These are phyloP conservation scores for Carapus acus DNA, from an alignment of 2,797 vertebrate species.

Conservation along the genomic window DNA sequence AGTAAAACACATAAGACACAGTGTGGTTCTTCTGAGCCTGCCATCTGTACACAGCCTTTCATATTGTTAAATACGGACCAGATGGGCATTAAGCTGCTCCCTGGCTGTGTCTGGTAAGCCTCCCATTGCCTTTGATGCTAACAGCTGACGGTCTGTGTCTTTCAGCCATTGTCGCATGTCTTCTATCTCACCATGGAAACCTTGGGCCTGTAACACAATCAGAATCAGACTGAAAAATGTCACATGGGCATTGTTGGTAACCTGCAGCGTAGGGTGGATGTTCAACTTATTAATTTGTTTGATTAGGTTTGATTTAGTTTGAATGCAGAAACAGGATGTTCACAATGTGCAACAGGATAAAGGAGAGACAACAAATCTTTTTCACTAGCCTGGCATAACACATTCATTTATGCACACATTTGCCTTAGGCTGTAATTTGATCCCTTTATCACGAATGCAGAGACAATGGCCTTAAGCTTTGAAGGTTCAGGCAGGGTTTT, in stretches of 20 bases:
- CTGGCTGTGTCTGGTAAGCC: conserved; percentile 97
- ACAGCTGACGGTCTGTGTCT: conserved; percentile 95
- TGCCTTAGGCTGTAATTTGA: too few relatives aligned
- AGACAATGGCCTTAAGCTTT: too few relatives aligned
- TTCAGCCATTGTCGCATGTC: conserved; percentile 98
- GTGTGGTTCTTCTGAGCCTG: conserved; percentile 54
- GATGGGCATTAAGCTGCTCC: conserved; percentile 95
- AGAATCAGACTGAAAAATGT: conserved; percentile 69
- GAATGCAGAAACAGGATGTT: not conserved
- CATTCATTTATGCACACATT: too few relatives aligned
- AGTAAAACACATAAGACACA: conserved; percentile 62
- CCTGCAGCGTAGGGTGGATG: conserved; percentile 32
- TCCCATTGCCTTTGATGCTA: conserved; percentile 95
- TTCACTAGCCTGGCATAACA: too few relatives aligned
- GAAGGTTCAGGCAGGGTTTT: too few relatives aligned
- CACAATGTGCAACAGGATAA: not conserved
- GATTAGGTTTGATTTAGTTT: conserved; percentile 38
- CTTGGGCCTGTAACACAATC: conserved; percentile 87
- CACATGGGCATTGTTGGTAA: conserved; percentile 56
- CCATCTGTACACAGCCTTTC: conserved; percentile 70
- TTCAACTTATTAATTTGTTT: conserved; percentile 48
- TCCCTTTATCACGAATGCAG: too few relatives aligned
- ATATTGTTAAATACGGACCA: conserved; percentile 84
- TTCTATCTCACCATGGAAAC: conserved; percentile 99
- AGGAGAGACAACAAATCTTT: conserved; percentile 9